A percentile compares a stretch with the other conserved stretches of the same genome.
phyloP scores from a whole-genome alignment of 2,113 vertebrate species.

The Amblyopsis rosae region DNA sequence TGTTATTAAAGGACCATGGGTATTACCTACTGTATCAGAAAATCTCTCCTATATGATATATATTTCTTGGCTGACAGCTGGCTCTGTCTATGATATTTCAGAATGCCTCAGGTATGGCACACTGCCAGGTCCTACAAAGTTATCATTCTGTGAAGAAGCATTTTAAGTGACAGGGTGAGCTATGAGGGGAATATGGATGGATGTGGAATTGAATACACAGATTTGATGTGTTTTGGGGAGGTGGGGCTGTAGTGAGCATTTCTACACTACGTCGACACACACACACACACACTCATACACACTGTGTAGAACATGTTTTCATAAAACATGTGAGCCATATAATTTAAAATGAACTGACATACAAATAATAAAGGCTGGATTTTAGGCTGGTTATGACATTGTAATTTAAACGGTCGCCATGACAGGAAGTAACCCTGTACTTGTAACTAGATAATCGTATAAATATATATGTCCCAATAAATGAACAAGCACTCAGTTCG shows the following conservation, averaged over 20 bases:
- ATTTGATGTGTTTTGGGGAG: constrained; percentile 48
- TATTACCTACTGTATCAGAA: constrained; percentile 47
- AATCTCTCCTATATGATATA: constrained; percentile 52
- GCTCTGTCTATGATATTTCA: constrained; percentile 53
- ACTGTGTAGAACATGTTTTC: too few relatives aligned
- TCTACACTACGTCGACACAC: constrained; percentile 15
- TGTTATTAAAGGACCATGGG: constrained; percentile 48
- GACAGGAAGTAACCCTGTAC: too few relatives aligned
- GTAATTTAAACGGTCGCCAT: too few relatives aligned
- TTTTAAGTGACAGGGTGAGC: constrained; percentile 56
- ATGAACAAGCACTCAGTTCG: too few relatives aligned
- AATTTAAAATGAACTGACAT: too few relatives aligned
- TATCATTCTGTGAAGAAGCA: constrained; percentile 54
- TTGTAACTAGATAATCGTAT: too few relatives aligned
- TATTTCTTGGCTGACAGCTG: constrained; percentile 50
- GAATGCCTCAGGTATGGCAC: constrained; percentile 50
- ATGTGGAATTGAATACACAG: constrained; percentile 29
- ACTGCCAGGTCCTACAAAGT: constrained; percentile 51
- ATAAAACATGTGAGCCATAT: too few relatives aligned
- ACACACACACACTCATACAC: too few relatives aligned
- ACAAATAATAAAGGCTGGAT: too few relatives aligned
- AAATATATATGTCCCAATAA: too few relatives aligned
- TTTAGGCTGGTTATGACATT: too few relatives aligned
- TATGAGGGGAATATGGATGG: constrained; percentile 54
- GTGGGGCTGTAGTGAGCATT: constrained; percentile 48